These are phyloP conservation scores for Caenorhabditis sinica DNA, from an alignment of 2,888 invertebrate species.

Conservation along the genomic window DNA sequence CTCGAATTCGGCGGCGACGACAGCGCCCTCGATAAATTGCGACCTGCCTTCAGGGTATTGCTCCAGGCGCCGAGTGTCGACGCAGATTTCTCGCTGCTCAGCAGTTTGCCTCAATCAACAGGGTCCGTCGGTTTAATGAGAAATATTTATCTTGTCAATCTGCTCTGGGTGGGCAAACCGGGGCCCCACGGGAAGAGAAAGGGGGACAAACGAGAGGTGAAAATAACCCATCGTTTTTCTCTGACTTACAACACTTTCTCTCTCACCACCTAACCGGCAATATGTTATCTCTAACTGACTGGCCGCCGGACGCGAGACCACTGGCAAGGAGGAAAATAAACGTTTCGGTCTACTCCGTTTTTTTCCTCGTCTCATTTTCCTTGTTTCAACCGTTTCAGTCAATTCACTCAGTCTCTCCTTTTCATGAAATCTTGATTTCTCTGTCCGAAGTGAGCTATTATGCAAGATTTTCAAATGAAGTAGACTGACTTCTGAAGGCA, in stretches of 20 bases:
- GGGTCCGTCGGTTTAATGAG: not conserved
- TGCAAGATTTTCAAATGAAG: too few species aligned
- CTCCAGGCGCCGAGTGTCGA: not conserved
- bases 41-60: not conserved
- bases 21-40: not conserved
- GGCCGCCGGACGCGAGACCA: conserved; percentile 40
- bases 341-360: conserved; percentile 30
- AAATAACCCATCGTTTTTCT: conserved; percentile 25
- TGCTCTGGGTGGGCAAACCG: conserved; percentile 1
- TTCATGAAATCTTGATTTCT: too few species aligned
- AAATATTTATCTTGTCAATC: conserved; percentile 8
- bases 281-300: conserved; percentile 27
- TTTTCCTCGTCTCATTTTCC: conserved; percentile 12
- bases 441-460: too few species aligned
- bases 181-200: not conserved
- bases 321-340: conserved; percentile 30
- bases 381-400: conserved; percentile 24
- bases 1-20: not conserved
- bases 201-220: conserved; percentile 10
- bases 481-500: too few species aligned
- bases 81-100: not conserved
- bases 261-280: conserved; percentile 1
- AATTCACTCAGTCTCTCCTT: not conserved
- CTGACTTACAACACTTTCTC: conserved; percentile 30
- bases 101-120: not conserved